Evolutionary conservation across 2,888 invertebrate genomes (phyloP).

Genomic region (Stenodema calcarata): DNA sequence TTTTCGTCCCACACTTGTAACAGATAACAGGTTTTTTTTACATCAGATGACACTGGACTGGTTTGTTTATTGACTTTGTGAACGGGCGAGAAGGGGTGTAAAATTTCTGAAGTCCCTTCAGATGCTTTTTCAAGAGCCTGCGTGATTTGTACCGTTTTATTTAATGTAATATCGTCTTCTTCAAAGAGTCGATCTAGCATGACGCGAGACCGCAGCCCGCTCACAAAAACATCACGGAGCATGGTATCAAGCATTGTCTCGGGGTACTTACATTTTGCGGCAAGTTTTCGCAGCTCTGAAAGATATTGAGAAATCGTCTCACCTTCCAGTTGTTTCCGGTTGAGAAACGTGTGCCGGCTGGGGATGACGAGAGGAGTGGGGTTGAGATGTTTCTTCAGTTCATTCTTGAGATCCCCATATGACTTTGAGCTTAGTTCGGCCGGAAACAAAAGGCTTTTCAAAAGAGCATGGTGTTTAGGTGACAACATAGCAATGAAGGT

Average conservation of each 20-base stretch:
- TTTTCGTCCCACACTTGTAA: background rate
- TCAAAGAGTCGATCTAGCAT: slow-evolving; percentile 30
- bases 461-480: background rate
- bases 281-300: background rate
- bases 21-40: background rate
- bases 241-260: background rate
- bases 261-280: slow-evolving; percentile 4
- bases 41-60: background rate
- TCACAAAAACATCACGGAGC: slow-evolving; percentile 34
- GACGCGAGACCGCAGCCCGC: slow-evolving; percentile 14
- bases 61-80: background rate
- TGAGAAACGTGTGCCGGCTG: slow-evolving; percentile 20
- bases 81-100: background rate
- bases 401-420: slow-evolving; percentile 6
- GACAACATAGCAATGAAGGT: slow-evolving; percentile 15
- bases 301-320: slow-evolving; percentile 16
- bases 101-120: background rate
- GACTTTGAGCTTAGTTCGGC: background rate
- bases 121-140: slow-evolving; percentile 24
- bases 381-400: background rate
- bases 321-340: slow-evolving; percentile 27
- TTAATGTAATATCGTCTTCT: background rate
- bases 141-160: background rate
- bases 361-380: slow-evolving; percentile 32
- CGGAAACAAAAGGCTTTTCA: slow-evolving; percentile 33